phyloP scores from a whole-genome alignment of 1,140 invertebrate genomes.

The Nixonia krombeini region DNA sequence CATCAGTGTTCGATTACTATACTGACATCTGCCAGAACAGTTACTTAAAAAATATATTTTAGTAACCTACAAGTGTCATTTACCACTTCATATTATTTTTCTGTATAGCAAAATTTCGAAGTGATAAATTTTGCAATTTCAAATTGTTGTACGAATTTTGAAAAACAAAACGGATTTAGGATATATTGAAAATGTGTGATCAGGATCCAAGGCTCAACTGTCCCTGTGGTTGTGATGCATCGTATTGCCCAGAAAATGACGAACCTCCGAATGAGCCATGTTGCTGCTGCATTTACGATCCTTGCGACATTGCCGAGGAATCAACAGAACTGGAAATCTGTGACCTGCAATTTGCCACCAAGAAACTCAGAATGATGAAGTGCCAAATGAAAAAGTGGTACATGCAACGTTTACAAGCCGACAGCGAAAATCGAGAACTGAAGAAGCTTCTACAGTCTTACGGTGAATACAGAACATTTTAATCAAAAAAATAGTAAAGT shows the following conservation, averaged over 20 bases:
- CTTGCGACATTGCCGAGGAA: conserved; percentile 54
- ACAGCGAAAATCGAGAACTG: conserved; percentile 59
- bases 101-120: too few species aligned
- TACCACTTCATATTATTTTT: too few species aligned
- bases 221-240: conserved; percentile 45
- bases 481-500: conserved; percentile 1
- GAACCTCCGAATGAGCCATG: conserved; percentile 49
- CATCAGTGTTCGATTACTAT: too few species aligned
- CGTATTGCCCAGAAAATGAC: conserved; percentile 9
- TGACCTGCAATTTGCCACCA: conserved; percentile 58
- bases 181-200: conserved; percentile 35
- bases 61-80: too few species aligned
- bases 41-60: too few species aligned
- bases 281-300: conserved; percentile 55
- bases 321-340: conserved; percentile 51
- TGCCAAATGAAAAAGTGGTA: conserved; percentile 64
- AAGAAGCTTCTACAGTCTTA: conserved; percentile 53
- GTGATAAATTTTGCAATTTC: too few species aligned
- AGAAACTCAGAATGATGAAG: conserved; percentile 61
- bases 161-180: too few species aligned
- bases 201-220: conserved; percentile 32
- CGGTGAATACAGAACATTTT: conserved; percentile 51
- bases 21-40: too few species aligned
- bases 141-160: too few species aligned
- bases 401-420: conserved; percentile 53